Percentiles rank a stretch among this genome's conserved stretches.
Conservation (phyloP, 2,113 vertebrate species). For the Chionomys nivalis region DNA sequence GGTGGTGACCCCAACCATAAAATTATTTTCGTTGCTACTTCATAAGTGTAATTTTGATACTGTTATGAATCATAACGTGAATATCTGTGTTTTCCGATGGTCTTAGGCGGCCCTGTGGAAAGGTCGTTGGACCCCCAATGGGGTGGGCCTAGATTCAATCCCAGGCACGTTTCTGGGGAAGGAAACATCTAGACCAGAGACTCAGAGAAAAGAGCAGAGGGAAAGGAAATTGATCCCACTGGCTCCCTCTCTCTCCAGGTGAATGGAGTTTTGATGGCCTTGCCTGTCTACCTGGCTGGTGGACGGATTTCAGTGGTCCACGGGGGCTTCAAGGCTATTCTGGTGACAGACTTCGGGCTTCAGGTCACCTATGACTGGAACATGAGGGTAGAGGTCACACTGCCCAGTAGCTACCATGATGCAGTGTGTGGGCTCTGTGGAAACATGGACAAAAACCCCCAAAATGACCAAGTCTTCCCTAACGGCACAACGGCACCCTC, state of each 20-base stretch:
- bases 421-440: constrained; percentile 87
- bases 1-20: not conserved
- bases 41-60: not conserved
- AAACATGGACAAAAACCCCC: constrained; percentile 83
- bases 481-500: constrained; percentile 23
- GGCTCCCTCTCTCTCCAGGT: constrained; percentile 71
- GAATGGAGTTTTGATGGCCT: constrained; percentile 57
- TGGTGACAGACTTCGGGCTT: constrained; percentile 85
- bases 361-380: constrained; percentile 87
- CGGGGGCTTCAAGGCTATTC: constrained; percentile 67
- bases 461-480: constrained; percentile 72
- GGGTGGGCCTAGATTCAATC: not conserved
- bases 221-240: not conserved
- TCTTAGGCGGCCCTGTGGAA: not conserved
- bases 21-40: not conserved
- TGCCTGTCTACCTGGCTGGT: constrained; percentile 74
- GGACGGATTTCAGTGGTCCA: constrained; percentile 75
- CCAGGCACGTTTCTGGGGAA: not conserved
- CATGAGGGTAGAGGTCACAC: constrained; percentile 77
- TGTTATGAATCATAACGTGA: not conserved
- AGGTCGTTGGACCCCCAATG: not conserved
- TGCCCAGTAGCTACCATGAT: constrained; percentile 86
- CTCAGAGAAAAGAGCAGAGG: not conserved
- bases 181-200: not conserved
- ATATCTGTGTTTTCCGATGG: not conserved